These are phyloP conservation scores for Gallinago jamesoni DNA, from an alignment of 2,113 vertebrate genomes.

Conservation along the genomic window DNA sequence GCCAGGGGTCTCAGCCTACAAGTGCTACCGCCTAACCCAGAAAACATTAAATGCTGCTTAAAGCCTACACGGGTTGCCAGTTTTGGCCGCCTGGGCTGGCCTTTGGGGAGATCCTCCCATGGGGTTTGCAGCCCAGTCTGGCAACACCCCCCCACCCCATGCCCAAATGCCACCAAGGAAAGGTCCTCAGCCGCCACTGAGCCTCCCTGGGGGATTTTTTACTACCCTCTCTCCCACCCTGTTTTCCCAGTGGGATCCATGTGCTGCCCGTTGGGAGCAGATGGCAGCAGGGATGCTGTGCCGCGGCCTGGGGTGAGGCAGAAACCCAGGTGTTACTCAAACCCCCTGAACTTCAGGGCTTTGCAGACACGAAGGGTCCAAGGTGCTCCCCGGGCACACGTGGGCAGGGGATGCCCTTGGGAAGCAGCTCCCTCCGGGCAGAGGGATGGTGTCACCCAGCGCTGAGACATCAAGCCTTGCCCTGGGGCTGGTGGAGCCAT, in stretches of 20 bases:
- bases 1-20: neutral
- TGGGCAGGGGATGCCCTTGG: neutral
- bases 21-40: neutral
- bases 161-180: neutral
- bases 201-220: neutral
- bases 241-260: neutral
- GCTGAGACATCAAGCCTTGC: neutral
- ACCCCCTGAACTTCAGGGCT: neutral
- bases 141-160: neutral
- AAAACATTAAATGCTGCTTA: neutral
- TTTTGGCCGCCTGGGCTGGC: neutral
- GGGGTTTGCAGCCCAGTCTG: neutral
- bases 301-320: neutral
- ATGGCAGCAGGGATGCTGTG: neutral
- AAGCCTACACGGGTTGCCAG: rapidly evolving
- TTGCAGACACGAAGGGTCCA: neutral
- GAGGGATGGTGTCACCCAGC: neutral
- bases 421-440: neutral
- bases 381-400: rapidly evolving
- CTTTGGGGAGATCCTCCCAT: neutral
- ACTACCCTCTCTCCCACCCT: neutral
- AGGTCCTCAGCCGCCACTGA: neutral
- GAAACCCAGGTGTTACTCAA: neutral
- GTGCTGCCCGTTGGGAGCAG: neutral
- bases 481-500: neutral